These are phyloP conservation scores for Trissoscelio sp. DNA, from an alignment of 2,888 invertebrate species.

Conservation along the genomic window DNA sequence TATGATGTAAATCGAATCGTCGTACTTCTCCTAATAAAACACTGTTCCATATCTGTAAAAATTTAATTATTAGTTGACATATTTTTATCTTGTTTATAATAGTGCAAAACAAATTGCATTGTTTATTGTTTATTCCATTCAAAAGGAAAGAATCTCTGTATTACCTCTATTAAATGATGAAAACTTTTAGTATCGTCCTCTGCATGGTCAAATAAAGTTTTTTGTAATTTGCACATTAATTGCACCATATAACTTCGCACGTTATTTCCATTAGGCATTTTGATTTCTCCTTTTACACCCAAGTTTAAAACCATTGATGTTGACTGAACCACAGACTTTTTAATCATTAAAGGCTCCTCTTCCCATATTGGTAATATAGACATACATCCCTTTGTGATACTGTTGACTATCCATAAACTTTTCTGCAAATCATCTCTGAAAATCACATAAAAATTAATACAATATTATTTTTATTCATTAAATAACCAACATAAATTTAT, in stretches of 20 bases:
- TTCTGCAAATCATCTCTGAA: constrained; percentile 88
- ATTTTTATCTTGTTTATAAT: too few relatives aligned
- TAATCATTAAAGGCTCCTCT: constrained; percentile 84
- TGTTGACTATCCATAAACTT: constrained; percentile 88
- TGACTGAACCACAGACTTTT: constrained; percentile 82
- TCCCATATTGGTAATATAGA: constrained; percentile 89
- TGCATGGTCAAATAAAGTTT: constrained; percentile 86
- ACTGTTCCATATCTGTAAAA: constrained; percentile 88
- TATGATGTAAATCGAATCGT: constrained; percentile 85
- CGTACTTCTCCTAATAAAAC: constrained; percentile 83
- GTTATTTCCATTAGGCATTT: constrained; percentile 89
- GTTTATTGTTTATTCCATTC: too few relatives aligned
- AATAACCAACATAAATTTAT: too few relatives aligned
- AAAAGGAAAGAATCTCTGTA: too few relatives aligned
- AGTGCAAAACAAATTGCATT: too few relatives aligned
- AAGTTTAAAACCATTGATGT: constrained; percentile 77
- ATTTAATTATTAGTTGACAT: background rate
- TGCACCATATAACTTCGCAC: constrained; percentile 87
- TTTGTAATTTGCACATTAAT: constrained; percentile 87
- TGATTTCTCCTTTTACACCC: constrained; percentile 79
- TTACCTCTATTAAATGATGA: constrained; percentile 83
- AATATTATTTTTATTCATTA: background rate
- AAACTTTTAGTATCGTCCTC: constrained; percentile 93
- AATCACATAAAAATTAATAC: constrained; percentile 5
- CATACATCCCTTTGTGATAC: constrained; percentile 87